These are phyloP conservation scores for Bubalus kerabau DNA, from an alignment of 2,113 vertebrate species.

Conservation along the genomic window DNA sequence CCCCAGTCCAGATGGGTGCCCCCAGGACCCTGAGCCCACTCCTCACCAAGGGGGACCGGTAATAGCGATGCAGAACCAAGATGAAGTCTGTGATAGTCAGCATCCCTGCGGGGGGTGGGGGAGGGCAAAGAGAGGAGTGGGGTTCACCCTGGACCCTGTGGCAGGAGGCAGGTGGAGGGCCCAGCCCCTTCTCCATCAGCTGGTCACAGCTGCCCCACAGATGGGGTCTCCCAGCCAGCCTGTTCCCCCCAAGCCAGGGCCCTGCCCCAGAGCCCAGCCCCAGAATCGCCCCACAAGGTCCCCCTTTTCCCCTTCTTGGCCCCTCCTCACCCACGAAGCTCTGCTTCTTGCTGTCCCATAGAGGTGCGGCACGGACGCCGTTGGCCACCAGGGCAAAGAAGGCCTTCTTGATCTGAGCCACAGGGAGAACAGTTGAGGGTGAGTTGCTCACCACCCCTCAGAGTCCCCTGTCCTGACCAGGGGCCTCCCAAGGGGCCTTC, in stretches of 20 bases:
- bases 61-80: conserved; percentile 96
- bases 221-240: background rate
- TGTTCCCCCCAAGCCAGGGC: background rate
- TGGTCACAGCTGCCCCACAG: background rate
- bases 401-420: conserved; percentile 92
- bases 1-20: background rate
- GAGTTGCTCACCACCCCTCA: background rate
- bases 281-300: background rate
- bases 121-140: rapidly evolving
- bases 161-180: background rate
- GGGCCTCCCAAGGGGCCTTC: background rate
- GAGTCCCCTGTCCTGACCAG: background rate
- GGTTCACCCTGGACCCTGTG: background rate
- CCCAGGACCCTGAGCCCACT: background rate
- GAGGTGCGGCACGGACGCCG: conserved; percentile 89
- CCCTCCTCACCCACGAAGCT: conserved; percentile 93
- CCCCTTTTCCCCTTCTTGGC: conserved; percentile 51
- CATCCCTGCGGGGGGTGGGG: conserved; percentile 84
- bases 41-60: conserved; percentile 93
- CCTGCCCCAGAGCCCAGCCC: background rate
- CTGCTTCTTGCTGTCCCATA: conserved; percentile 94
- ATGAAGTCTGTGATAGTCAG: conserved; percentile 99
- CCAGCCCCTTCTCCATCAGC: background rate
- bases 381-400: conserved; percentile 94
- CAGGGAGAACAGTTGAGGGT: background rate